phyloP scores from a whole-genome alignment of 2,797 vertebrate species.

The Enteromius thamalakanensis region DNA sequence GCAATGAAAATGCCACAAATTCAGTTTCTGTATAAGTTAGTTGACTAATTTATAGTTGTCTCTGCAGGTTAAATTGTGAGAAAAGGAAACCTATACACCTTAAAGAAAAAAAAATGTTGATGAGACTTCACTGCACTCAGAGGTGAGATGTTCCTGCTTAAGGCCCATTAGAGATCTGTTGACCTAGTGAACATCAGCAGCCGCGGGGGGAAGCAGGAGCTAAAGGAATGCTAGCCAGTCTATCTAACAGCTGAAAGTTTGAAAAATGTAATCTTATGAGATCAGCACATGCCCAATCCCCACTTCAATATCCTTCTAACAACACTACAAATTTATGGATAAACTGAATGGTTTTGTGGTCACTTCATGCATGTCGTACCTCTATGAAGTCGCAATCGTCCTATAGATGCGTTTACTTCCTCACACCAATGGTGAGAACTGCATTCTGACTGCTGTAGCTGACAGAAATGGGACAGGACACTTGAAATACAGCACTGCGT shows the following conservation, averaged over 20 bases:
- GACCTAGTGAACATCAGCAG: slow-evolving; percentile 26
- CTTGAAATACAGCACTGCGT: slow-evolving; percentile 31
- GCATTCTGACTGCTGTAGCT: slow-evolving; percentile 4
- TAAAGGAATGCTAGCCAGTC: slow-evolving; percentile 35
- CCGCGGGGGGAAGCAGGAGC: slow-evolving; percentile 19
- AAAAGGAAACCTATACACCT: background rate
- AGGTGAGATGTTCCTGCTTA: slow-evolving; percentile 26
- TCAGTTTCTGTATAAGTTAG: background rate
- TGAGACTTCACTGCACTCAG: background rate
- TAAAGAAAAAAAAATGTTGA: background rate
- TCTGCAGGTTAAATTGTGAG: background rate
- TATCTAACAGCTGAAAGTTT: slow-evolving; percentile 40
- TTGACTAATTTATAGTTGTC: background rate
- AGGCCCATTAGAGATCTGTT: slow-evolving; percentile 19
- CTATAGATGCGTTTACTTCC: background rate
- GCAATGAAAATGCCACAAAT: background rate
- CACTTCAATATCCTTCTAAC: background rate
- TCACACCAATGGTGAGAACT: background rate
- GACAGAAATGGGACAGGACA: slow-evolving; percentile 13
- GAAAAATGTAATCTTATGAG: background rate
- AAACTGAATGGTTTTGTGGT: background rate
- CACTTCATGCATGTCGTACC: background rate
- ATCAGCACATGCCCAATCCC: slow-evolving; percentile 4
- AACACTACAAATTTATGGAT: background rate
- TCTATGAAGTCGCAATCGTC: background rate